Evolutionary conservation across 1,140 invertebrate species (phyloP).

Genomic region (Mactra quadrangularis): DNA sequence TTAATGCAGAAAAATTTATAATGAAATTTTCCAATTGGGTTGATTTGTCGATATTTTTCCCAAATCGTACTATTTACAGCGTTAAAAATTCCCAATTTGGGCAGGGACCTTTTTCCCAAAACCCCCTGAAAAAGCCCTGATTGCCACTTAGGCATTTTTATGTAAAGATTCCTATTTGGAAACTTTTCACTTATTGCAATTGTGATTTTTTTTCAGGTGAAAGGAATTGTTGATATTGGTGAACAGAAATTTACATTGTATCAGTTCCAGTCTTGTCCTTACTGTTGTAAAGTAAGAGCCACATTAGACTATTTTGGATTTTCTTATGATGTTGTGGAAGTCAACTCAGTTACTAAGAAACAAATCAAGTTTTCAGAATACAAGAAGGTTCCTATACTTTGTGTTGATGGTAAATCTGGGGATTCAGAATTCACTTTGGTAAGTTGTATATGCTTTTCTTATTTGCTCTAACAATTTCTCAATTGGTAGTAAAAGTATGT

Average conservation of each 20-base stretch:
- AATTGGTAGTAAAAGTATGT: too few relatives aligned
- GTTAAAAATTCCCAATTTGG: too few relatives aligned
- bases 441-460: conserved; percentile 40
- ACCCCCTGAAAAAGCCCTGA: too few relatives aligned
- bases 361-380: conserved; percentile 97
- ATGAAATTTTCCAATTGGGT: too few relatives aligned
- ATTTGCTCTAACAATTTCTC: too few relatives aligned
- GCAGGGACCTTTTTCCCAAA: too few relatives aligned
- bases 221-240: conserved; percentile 86
- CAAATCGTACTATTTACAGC: too few relatives aligned
- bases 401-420: conserved; percentile 88
- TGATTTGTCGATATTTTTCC: too few relatives aligned
- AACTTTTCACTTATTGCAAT: too few relatives aligned
- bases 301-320: conserved; percentile 97
- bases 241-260: conserved; percentile 94
- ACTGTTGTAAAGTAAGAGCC: conserved; percentile 98
- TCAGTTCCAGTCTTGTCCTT: conserved; percentile 99
- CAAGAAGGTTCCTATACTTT: conserved; percentile 97
- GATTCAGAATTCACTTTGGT: conserved; percentile 70
- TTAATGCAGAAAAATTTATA: too few relatives aligned
- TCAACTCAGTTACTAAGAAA: conserved; percentile 95
- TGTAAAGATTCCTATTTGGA: too few relatives aligned
- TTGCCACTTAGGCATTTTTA: too few relatives aligned
- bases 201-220: conserved; percentile 84
- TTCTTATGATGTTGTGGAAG: conserved; percentile 98